These are phyloP conservation scores for Phragmatobia fuliginosa DNA, from an alignment of 2,888 invertebrate genomes.

Conservation along the genomic window DNA sequence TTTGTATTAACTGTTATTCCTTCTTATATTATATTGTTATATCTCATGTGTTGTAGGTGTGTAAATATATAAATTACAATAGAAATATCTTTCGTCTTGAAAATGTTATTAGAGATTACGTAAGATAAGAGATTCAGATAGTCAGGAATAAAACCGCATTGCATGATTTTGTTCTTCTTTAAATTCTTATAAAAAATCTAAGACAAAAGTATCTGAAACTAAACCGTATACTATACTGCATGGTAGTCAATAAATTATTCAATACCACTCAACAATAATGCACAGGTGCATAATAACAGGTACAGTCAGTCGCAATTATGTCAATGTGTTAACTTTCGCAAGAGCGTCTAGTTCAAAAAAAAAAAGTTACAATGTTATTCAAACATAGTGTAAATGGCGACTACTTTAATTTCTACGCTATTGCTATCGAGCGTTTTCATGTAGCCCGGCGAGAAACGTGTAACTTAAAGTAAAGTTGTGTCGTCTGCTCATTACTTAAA, in stretches of 20 bases:
- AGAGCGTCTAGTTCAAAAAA: not conserved
- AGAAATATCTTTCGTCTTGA: not conserved
- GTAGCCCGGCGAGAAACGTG: not conserved
- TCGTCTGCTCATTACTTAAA: conserved; percentile 1
- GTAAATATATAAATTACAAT: too few relatives aligned
- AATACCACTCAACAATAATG: not conserved
- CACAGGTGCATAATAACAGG: not conserved
- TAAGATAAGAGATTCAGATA: not conserved
- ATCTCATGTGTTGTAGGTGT: too few relatives aligned
- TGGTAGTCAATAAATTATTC: not conserved
- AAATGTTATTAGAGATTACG: not conserved
- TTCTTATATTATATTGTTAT: too few relatives aligned
- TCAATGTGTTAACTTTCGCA: conserved; percentile 1
- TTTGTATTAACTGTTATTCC: too few relatives aligned
- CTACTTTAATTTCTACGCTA: conserved; percentile 26
- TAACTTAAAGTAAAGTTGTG: not conserved
- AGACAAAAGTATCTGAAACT: not conserved
- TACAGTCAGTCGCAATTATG: conserved; percentile 16
- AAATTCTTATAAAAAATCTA: not conserved
- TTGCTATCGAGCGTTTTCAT: conserved; percentile 19
- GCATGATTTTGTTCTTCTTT: not conserved
- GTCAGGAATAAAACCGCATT: not conserved
- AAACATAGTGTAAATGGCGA: not conserved
- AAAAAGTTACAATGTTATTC: not conserved
- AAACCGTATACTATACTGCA: not conserved